Conservation (phyloP, 2,797 vertebrate genomes). For the Acrossocheilus wenchowensis region DNA sequence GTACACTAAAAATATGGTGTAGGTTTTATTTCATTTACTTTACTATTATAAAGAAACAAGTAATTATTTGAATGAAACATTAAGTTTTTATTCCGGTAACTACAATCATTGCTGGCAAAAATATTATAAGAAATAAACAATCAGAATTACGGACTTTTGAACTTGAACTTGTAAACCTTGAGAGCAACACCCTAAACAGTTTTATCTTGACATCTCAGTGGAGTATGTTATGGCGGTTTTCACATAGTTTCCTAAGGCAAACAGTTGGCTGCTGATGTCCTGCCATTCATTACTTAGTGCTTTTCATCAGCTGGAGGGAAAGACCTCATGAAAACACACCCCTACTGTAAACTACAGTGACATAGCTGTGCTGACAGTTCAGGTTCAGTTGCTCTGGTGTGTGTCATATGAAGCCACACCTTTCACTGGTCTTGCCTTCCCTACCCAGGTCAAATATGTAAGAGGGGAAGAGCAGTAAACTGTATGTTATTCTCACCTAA, state of each 20-base stretch:
- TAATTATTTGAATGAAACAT: too few relatives aligned
- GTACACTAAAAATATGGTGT: neutral
- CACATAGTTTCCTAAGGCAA: neutral
- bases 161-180: neutral
- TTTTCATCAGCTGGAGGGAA: conserved; percentile 24
- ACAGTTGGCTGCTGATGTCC: neutral
- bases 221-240: neutral
- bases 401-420: conserved; percentile 73
- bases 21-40: too few relatives aligned
- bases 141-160: neutral
- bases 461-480: conserved; percentile 39
- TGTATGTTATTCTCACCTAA: conserved; percentile 36
- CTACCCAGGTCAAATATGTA: conserved; percentile 70
- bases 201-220: conserved; percentile 40
- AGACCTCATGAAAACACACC: conserved; percentile 25
- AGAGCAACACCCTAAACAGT: neutral
- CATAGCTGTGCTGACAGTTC: conserved; percentile 49
- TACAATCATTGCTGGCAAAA: neutral
- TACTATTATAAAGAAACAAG: too few relatives aligned
- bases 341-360: conserved; percentile 18
- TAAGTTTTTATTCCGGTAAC: neutral
- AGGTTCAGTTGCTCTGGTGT: conserved; percentile 54
- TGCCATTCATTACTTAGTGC: neutral
- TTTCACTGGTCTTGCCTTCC: conserved; percentile 67
- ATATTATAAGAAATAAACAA: neutral